Conservation (phyloP, 2,888 invertebrate species). For the Elmis aenea region DNA sequence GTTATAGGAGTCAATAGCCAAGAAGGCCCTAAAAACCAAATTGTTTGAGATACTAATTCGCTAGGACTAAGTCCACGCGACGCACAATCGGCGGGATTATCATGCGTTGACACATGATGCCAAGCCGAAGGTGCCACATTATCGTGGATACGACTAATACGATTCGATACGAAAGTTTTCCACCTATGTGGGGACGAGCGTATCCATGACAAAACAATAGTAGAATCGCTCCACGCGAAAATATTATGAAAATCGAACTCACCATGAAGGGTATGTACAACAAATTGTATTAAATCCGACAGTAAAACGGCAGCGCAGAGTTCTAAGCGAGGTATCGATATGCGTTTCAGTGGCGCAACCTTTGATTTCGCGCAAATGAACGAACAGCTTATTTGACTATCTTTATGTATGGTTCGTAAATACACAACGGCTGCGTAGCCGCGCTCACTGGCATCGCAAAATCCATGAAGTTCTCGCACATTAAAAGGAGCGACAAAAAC, state of each 20-base stretch:
- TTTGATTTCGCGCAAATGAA: slow-evolving; percentile 11
- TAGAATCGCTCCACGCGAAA: slow-evolving; percentile 17
- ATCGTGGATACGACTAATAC: slow-evolving; percentile 13
- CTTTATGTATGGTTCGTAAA: neutral
- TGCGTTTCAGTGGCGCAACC: too few species aligned
- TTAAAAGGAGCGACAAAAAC: neutral
- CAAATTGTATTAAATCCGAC: slow-evolving; percentile 1
- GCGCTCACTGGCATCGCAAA: slow-evolving; percentile 9
- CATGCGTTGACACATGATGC: slow-evolving; percentile 7
- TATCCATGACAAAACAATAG: slow-evolving; percentile 15
- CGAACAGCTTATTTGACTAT: neutral
- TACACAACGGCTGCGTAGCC: slow-evolving; percentile 11
- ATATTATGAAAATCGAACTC: slow-evolving; percentile 4
- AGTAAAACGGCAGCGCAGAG: slow-evolving; percentile 9
- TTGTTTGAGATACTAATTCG: slow-evolving; percentile 1
- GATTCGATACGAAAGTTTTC: slow-evolving; percentile 19
- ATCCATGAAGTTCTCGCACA: slow-evolving; percentile 9
- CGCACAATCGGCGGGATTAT: slow-evolving; percentile 12
- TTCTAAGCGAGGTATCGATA: too few species aligned
- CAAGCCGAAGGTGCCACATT: slow-evolving; percentile 3
- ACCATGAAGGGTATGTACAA: slow-evolving; percentile 6
- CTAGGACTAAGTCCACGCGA: slow-evolving; percentile 12
- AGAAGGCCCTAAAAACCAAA: slow-evolving; percentile 3
- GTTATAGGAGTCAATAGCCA: neutral
- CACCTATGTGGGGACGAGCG: slow-evolving; percentile 12